Evolutionary conservation across 1,140 invertebrate genomes (phyloP).

Genomic region (Zaprionus ornatus): DNA sequence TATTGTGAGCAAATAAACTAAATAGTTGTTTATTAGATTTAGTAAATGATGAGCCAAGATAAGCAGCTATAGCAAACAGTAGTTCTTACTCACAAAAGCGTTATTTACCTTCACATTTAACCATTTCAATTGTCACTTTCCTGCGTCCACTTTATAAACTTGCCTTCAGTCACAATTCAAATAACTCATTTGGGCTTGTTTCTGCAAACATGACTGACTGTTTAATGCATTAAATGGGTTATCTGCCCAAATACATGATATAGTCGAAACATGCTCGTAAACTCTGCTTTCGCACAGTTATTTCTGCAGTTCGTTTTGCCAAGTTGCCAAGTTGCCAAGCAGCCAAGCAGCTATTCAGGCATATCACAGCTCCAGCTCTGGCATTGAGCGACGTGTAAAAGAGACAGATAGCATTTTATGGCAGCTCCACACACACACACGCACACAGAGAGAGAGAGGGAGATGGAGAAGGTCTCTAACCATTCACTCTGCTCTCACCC

Average conservation of each 20-base stretch:
- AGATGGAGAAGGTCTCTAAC: not conserved
- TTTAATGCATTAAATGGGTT: slow-evolving; percentile 4
- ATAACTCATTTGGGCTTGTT: not conserved
- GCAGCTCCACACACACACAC: slow-evolving; percentile 18
- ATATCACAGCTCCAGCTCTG: slow-evolving; percentile 46
- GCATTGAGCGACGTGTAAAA: slow-evolving; percentile 62
- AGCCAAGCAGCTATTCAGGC: slow-evolving; percentile 59
- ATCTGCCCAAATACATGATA: slow-evolving; percentile 16
- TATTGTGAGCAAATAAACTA: too few species aligned
- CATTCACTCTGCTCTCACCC: not conserved
- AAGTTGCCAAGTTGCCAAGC: slow-evolving; percentile 73
- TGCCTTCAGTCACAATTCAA: too few species aligned
- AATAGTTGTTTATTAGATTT: too few species aligned
- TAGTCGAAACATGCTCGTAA: slow-evolving; percentile 33
- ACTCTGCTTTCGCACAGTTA: slow-evolving; percentile 32
- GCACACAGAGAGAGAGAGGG: not conserved
- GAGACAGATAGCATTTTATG: slow-evolving; percentile 79
- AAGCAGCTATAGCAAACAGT: too few species aligned
- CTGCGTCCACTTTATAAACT: too few species aligned
- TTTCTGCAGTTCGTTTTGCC: slow-evolving; percentile 45
- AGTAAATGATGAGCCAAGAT: too few species aligned
- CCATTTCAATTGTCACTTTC: too few species aligned
- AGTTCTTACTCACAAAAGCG: too few species aligned
- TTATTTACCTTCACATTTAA: too few species aligned
- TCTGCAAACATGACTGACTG: not conserved